phyloP scores from a whole-genome alignment of 2,888 invertebrate species.

The Phasia obesa region DNA sequence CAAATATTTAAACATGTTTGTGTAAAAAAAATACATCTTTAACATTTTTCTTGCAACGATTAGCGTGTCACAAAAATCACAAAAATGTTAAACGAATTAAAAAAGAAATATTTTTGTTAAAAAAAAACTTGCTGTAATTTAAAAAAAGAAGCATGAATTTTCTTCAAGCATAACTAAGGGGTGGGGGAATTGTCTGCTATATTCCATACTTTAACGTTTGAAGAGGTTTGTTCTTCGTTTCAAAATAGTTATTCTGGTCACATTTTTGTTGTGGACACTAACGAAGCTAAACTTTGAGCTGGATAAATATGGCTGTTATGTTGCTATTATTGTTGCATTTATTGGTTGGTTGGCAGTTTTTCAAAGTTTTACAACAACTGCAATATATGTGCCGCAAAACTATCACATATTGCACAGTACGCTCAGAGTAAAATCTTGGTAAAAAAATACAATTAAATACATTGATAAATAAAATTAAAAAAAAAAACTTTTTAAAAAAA shows the following conservation, averaged over 20 bases:
- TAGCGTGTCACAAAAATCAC: background rate
- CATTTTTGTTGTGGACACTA: slow-evolving; percentile 68
- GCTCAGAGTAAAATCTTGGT: background rate
- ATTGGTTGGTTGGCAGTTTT: slow-evolving; percentile 63
- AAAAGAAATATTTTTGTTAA: slow-evolving; percentile 5
- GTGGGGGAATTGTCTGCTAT: background rate
- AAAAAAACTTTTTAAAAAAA: background rate
- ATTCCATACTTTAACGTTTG: background rate
- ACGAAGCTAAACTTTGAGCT: slow-evolving; percentile 66
- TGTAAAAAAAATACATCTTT: background rate
- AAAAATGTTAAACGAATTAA: slow-evolving; percentile 8
- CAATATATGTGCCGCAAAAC: slow-evolving; percentile 37
- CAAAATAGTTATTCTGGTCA: slow-evolving; percentile 62
- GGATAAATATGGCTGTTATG: slow-evolving; percentile 41
- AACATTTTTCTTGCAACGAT: background rate
- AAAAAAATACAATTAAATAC: background rate
- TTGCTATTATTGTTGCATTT: slow-evolving; percentile 51
- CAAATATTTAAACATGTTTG: background rate
- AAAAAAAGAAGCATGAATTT: background rate
- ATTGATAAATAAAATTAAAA: background rate
- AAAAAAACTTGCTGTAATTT: background rate
- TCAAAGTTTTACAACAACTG: slow-evolving; percentile 64
- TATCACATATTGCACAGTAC: slow-evolving; percentile 31
- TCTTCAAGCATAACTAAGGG: background rate
- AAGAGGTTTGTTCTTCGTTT: background rate